Evolutionary conservation across 2,797 vertebrate genomes (phyloP), one percentile per base, ranked within the genome.

Genomic region (Ciconia nigra): DNA sequence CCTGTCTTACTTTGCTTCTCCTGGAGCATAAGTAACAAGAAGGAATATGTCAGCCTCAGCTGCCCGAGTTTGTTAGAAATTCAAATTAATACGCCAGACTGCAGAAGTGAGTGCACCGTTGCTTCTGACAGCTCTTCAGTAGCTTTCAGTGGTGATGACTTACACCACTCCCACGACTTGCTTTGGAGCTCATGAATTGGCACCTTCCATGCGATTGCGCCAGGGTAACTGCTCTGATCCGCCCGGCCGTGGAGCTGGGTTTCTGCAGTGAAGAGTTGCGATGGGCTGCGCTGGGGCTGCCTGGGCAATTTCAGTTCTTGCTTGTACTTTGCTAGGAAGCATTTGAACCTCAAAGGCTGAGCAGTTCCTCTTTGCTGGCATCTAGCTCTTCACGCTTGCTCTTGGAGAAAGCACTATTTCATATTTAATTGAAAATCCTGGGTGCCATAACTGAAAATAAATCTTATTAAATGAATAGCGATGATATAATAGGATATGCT

Each of bases 401-500:
- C 12, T 84, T 69, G 9, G 33, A 89, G 89, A 89, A 92, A 87
- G 41, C 89, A 65, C 65, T 91, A 42, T 58, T 87, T 95, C 69
- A 28, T 85, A 62, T 76, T 52, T 93, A 92, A 90, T 81, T 95
- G 89, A 95, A 97, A 96, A 93, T 83, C 57, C n/a, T 93, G 49
- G 24, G 77, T 95, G 91, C 69, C 71, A 3, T 95, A 95, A 78
- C 83, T 95, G 63, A 88, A 93, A 96, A 76, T 89, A 96, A 96
- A 91, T 87, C 67, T 91, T 87, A 80, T 2, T 51, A 91, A 93
- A 87, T 87, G 55, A 83, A 70, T 89, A 93, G 73, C 46, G 83
- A 92, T 96, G 79, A 89, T 96, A 79, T 81, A 94, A 58, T 59
- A 89, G 82, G 65, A 21, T 85, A 54, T 87, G 70, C 84, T 61